These are phyloP conservation scores for Pissodes strobi DNA, from an alignment of 1,140 invertebrate genomes.

Conservation along the genomic window DNA sequence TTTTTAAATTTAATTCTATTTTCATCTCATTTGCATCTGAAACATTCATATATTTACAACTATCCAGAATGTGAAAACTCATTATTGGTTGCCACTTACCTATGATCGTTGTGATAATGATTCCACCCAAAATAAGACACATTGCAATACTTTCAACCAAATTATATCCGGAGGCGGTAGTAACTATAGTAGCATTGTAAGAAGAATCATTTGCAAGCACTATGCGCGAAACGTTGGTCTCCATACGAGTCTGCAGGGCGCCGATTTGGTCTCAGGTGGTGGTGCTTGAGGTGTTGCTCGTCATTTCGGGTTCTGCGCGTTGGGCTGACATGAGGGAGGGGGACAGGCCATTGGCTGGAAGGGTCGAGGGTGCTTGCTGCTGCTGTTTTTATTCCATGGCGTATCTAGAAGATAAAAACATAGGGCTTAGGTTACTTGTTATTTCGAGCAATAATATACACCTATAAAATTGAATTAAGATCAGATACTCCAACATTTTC, in stretches of 20 bases:
- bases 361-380: background rate
- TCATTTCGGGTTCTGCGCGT: background rate
- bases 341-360: background rate
- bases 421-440: no score
- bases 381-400: conserved; percentile 2
- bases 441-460: no score
- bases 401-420: background rate
- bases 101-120: conserved; percentile 80
- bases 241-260: conserved; percentile 29
- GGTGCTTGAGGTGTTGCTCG: background rate
- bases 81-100: no score
- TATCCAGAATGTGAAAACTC: no score
- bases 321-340: no score
- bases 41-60: no score
- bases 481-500: no score
- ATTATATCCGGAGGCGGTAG: conserved; percentile 48
- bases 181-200: conserved; percentile 22
- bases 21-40: no score
- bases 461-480: no score
- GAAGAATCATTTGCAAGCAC: conserved; percentile 31
- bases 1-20: no score
- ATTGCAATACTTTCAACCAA: conserved; percentile 68
- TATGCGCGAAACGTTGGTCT: conserved; percentile 30
- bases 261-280: conserved; percentile 23
- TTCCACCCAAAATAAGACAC: conserved; percentile 70